These are phyloP conservation scores for Agriotes lineatus DNA, from an alignment of 2,888 invertebrate species.

Conservation along the genomic window DNA sequence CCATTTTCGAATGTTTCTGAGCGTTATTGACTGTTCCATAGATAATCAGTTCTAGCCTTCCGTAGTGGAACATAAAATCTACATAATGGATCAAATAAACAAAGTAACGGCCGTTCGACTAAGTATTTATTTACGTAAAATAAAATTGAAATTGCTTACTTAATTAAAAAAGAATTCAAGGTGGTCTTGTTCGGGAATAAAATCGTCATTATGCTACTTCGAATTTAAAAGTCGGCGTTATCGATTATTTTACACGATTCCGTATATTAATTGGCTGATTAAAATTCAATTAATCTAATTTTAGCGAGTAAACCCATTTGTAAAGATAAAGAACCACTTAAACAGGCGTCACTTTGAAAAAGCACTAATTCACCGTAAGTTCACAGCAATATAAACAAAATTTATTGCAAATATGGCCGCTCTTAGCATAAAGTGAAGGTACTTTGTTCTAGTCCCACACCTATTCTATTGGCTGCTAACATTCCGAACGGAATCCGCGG, in stretches of 20 bases:
- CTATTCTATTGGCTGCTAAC: slow-evolving; percentile 10
- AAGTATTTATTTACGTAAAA: not conserved
- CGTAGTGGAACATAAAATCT: too few species aligned
- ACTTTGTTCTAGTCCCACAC: slow-evolving; percentile 7
- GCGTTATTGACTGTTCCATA: too few species aligned
- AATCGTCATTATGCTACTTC: slow-evolving; percentile 1
- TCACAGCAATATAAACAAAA: not conserved
- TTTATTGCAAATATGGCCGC: slow-evolving; percentile 11
- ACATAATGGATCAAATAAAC: too few species aligned
- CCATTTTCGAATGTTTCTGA: too few species aligned
- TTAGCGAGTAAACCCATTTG: not conserved
- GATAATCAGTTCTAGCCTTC: too few species aligned
- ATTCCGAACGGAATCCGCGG: not conserved
- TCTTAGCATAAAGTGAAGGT: slow-evolving; percentile 14
- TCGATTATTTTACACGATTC: not conserved
- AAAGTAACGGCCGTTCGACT: too few species aligned
- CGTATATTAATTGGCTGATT: slow-evolving; percentile 1
- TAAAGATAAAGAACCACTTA: not conserved
- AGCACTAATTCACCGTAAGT: not conserved
- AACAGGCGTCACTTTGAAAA: not conserved
- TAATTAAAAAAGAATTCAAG: slow-evolving; percentile 13
- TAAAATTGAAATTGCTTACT: not conserved
- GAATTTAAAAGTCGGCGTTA: not conserved
- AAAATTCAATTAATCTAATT: slow-evolving; percentile 10
- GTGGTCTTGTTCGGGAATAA: slow-evolving; percentile 6